Evolutionary conservation across 1,140 invertebrate genomes (phyloP).

Genomic region (Leptinotarsa undecemlineata): DNA sequence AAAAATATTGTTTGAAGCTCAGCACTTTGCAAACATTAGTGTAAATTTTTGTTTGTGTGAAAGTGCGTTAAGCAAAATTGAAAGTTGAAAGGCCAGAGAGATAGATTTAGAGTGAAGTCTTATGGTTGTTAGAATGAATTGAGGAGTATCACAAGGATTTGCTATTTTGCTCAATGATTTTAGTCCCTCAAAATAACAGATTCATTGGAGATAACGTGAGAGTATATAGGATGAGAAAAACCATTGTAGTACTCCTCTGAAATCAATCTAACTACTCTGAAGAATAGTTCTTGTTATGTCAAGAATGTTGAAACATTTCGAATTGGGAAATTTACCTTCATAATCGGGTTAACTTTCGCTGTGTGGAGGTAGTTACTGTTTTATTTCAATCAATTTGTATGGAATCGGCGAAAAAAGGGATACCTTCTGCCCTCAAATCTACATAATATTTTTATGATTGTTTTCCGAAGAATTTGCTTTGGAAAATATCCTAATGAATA

Average conservation of each 20-base stretch:
- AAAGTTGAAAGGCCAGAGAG: constrained; percentile 16
- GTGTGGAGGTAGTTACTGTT: neutral
- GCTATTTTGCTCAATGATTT: neutral
- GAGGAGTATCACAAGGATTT: constrained; percentile 4
- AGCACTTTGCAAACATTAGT: constrained; percentile 18
- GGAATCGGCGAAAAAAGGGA: too few species aligned
- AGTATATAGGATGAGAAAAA: neutral
- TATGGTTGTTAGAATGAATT: constrained; percentile 5
- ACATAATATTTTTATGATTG: too few species aligned
- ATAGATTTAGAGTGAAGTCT: constrained; percentile 14
- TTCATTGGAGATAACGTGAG: too few species aligned
- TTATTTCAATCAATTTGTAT: too few species aligned
- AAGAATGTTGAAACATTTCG: neutral
- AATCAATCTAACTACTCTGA: constrained; percentile 6
- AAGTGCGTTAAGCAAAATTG: constrained; percentile 26
- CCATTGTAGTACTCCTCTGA: constrained; percentile 1
- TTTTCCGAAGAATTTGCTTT: too few species aligned
- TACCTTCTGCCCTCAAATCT: too few species aligned
- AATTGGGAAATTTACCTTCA: neutral
- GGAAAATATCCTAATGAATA: too few species aligned
- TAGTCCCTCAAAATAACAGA: too few species aligned
- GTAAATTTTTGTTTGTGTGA: constrained; percentile 4
- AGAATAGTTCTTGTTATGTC: neutral
- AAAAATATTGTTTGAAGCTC: neutral
- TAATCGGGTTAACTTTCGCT: neutral